A percentile compares a stretch with the other conserved stretches of the same genome.
Evolutionary conservation across 64 coral and sea anemone genomes (phyloP).

Genomic region (Montipora cactus): DNA sequence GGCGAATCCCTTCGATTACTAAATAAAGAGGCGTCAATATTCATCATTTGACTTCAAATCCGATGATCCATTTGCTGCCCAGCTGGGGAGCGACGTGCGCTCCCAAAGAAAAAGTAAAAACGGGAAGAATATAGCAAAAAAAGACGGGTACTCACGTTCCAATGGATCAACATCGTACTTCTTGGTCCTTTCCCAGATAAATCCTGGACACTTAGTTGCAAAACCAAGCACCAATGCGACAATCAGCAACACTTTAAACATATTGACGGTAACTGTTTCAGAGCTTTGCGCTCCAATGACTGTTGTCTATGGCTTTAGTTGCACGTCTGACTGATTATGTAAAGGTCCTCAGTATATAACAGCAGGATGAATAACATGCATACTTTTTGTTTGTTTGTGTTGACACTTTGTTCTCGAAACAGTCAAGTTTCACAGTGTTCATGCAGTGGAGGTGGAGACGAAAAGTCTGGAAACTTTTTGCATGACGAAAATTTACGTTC

Average conservation of each 20-base stretch:
- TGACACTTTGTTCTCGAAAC: constrained; percentile 13
- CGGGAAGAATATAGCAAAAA: neutral
- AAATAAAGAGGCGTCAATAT: no score
- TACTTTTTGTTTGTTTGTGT: neutral
- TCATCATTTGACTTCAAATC: no score
- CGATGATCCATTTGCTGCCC: no score
- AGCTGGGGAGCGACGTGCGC: no score
- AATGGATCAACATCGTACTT: neutral
- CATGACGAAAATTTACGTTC: neutral
- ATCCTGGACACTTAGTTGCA: neutral
- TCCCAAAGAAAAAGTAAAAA: neutral
- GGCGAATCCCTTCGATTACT: no score
- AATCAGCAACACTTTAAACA: neutral
- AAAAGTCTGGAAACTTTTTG: neutral
- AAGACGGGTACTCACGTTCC: neutral
- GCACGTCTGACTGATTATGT: neutral
- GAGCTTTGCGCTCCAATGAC: neutral
- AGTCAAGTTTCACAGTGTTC: neutral
- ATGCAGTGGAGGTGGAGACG: neutral
- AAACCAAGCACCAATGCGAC: neutral
- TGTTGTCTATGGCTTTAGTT: neutral
- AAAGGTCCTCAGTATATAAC: neutral
- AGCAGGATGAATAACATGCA: neutral
- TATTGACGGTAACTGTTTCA: neutral
- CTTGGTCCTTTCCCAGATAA: constrained; percentile 22